These are phyloP conservation scores for Drosophila guanche DNA, from an alignment of 1,140 invertebrate species.

Conservation along the genomic window DNA sequence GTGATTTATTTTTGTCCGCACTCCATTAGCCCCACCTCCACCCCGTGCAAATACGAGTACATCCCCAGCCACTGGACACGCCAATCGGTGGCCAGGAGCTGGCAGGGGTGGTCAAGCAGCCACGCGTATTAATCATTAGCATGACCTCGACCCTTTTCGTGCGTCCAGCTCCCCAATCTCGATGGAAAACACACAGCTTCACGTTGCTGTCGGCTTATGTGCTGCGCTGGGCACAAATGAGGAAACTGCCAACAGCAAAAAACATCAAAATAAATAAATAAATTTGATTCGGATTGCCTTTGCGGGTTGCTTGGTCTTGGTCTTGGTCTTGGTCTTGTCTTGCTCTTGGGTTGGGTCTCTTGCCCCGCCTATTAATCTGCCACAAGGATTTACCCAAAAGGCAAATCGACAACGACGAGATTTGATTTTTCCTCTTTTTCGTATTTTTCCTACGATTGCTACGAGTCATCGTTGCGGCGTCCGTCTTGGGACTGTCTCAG, in stretches of 20 bases:
- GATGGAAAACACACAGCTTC: constrained; percentile 26
- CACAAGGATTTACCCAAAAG: constrained; percentile 50
- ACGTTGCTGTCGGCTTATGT: constrained; percentile 60
- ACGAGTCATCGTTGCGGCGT: constrained; percentile 29
- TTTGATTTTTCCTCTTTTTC: constrained; percentile 36
- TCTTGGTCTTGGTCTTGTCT: not conserved
- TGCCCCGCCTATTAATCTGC: constrained; percentile 65
- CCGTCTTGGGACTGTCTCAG: constrained; percentile 63
- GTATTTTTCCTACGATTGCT: constrained; percentile 30
- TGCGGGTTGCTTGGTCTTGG: constrained; percentile 40
- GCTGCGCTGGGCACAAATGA: constrained; percentile 69
- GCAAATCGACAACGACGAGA: constrained; percentile 52
- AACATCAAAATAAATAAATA: constrained; percentile 79
- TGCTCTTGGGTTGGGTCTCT: not conserved
- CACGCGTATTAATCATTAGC: constrained; percentile 73
- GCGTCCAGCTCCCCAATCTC: constrained; percentile 1
- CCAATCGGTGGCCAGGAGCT: constrained; percentile 2
- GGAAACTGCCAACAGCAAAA: constrained; percentile 68
- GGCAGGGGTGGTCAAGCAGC: not conserved
- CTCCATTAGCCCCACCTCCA: constrained; percentile 35
- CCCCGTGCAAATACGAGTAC: constrained; percentile 10
- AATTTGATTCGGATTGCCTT: constrained; percentile 75
- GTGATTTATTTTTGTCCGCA: constrained; percentile 55
- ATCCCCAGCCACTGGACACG: constrained; percentile 25
- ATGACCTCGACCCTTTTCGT: constrained; percentile 72